These are phyloP conservation scores for Stenchaetothrips biformis DNA, from an alignment of 2,888 invertebrate genomes.

Conservation along the genomic window DNA sequence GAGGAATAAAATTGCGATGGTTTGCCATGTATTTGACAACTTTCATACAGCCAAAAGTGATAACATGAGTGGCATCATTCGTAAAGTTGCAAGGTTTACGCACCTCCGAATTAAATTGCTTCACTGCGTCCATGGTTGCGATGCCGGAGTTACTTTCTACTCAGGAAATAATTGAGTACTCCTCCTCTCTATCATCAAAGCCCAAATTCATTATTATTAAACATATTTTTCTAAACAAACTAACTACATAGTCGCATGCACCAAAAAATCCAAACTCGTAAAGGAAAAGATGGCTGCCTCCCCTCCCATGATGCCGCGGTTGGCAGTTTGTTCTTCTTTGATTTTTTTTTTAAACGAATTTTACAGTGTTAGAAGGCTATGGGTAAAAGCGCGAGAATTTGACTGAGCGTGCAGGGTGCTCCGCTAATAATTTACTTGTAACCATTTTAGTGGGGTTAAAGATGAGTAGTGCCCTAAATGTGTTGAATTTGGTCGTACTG, in stretches of 20 bases:
- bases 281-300: slow-evolving; percentile 15
- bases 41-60: background rate
- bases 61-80: slow-evolving; percentile 16
- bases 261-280: slow-evolving; percentile 19
- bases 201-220: slow-evolving; percentile 5
- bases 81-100: slow-evolving; percentile 7
- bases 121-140: background rate
- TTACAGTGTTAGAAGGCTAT: background rate
- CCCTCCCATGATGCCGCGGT: slow-evolving; percentile 14
- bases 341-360: background rate
- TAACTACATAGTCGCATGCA: slow-evolving; percentile 21
- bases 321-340: background rate
- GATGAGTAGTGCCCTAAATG: too few species aligned
- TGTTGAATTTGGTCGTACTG: too few species aligned
- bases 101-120: slow-evolving; percentile 16
- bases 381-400: background rate
- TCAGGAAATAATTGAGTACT: background rate
- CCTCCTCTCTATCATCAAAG: background rate
- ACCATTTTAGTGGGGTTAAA: too few species aligned
- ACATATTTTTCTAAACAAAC: slow-evolving; percentile 1
- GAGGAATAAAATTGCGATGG: too few species aligned
- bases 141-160: background rate
- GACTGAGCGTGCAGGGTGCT: background rate
- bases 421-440: too few species aligned
- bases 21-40: background rate